Base-by-base conservation (phyloP, 2,888 invertebrate genomes). In the Himalopsyche tibetana region DNA sequence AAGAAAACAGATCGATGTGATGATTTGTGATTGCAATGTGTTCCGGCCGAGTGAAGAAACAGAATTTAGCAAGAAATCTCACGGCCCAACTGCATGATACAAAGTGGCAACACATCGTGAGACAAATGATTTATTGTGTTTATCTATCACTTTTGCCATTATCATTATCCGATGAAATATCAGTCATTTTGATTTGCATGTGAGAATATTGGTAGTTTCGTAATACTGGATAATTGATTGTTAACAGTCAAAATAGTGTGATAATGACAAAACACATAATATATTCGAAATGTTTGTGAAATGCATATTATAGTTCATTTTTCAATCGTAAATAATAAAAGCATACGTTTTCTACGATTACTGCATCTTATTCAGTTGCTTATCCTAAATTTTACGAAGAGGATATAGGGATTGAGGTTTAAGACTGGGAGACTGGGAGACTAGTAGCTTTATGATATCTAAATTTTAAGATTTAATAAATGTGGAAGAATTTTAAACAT, bases 21-120 rank as follows among this genome's bases (percentile, higher is more conserved):
- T 80, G 80, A 80, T 80, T 80, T 80, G 80, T 51, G 80, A 80
- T 80, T 42, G 80, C 51, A 36, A 80, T n/a, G 80, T 80, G 80
- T 80, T 80, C 80, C 51, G 80, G 45, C 42, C 80, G 80, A 80
- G 80, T 45, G 80, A 51, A 19, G 74, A 74, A 74, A 74, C 38
- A 36, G 38, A 74, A 74, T 38, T 74, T 74, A 74, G 74, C 74
- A 74, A 74, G 74, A 74, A 74, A 28, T 74, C 74, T 74, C 74
- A 74, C 74, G 74, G 74, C 74, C 38, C 74, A 74, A 36, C 36
- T 74, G 74, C 74, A 74, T 74, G 74, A 15, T 36, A 15, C 74
- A 74, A 74, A 74, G 74, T 74, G 36, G 74, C 74, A 74, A 74
- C 74, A 74, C 74, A 74, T 74, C 74, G 74, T 74, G 74, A 74